Percentiles rank a stretch among this genome's conserved stretches.
Evolutionary conservation across 2,113 vertebrate genomes (phyloP).

Genomic region (Prunella fulvescens): DNA sequence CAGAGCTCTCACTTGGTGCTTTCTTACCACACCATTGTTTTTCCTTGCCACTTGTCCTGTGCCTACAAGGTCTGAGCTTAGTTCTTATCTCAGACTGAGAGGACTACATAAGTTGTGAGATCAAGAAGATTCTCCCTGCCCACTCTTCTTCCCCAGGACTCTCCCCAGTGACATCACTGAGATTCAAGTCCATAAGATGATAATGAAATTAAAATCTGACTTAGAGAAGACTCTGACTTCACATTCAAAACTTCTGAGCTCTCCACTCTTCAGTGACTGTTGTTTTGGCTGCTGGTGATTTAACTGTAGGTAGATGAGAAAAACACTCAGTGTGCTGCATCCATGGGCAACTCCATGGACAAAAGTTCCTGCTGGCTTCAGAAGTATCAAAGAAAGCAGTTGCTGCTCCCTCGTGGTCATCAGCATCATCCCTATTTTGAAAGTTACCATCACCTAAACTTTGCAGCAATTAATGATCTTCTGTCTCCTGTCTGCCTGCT

Average conservation of each 20-base stretch:
- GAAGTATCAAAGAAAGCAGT: not conserved
- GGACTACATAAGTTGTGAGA: not conserved
- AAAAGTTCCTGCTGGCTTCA: not conserved
- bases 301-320: not conserved
- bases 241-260: not conserved
- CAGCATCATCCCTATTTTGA: not conserved
- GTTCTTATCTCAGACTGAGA: not conserved
- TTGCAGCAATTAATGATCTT: not conserved
- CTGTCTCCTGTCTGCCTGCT: not conserved
- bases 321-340: not conserved
- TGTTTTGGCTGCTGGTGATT: not conserved
- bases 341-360: not conserved
- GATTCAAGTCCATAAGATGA: not conserved
- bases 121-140: not conserved
- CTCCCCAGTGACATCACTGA: not conserved
- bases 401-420: constrained; percentile 35
- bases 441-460: not conserved
- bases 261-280: not conserved
- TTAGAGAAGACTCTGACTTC: not conserved
- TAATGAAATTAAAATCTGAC: not conserved
- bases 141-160: not conserved
- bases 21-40: not conserved
- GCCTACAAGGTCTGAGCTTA: not conserved
- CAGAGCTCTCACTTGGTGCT: not conserved
- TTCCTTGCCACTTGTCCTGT: not conserved